Evolutionary conservation across 2,113 vertebrate species (phyloP), one percentile per base, ranked within the genome.

Genomic region (Eurystomus gularis): DNA sequence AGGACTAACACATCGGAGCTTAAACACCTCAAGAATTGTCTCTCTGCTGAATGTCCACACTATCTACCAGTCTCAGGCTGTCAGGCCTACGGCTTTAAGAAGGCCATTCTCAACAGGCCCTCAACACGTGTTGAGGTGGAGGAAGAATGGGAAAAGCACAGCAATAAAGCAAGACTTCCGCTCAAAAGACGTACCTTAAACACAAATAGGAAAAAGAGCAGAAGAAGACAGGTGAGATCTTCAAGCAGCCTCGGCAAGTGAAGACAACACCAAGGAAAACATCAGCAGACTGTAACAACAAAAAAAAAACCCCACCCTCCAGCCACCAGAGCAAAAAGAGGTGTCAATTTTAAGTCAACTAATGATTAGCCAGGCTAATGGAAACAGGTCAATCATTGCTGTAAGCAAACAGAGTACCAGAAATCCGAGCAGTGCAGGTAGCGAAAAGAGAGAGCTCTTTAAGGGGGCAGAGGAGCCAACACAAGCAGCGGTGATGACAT

Each of bases 301-400:
- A n/a, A 19, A 39, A 25, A 42, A 42, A 58, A 54, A 26, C 42
- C 9, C 60, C 37, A 37, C 37, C 57, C 76, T 88, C 82, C 77
- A 49, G 55, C 17, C 60, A 48, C 21, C 37, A 52, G 81, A 86
- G 14, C 19, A 92, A 92, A 57, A 68, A 55, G 64, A 90, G 85
- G 71, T 81, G 80, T 88, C 94, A 95, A 75, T 96, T 95, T 94
- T 87, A 93, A 95, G 90, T 57, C 68, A 94, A 80, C 88, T 95
- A 96, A 97, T 92, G 70, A 95, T 95, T 95, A 93, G 95, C 94
- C 86, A 96, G 83, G 44, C 86, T 78, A 91, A 96, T 89, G 83
- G 93, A 94, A 97, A 92, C 69, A 77, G 94, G 96, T 96, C 96
- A 97, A 94, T 90, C 97, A 97, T 73, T 91, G 93, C 95, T 97